These are phyloP conservation scores for Calliphora vicina DNA, from an alignment of 1,140 invertebrate species.

Conservation along the genomic window DNA sequence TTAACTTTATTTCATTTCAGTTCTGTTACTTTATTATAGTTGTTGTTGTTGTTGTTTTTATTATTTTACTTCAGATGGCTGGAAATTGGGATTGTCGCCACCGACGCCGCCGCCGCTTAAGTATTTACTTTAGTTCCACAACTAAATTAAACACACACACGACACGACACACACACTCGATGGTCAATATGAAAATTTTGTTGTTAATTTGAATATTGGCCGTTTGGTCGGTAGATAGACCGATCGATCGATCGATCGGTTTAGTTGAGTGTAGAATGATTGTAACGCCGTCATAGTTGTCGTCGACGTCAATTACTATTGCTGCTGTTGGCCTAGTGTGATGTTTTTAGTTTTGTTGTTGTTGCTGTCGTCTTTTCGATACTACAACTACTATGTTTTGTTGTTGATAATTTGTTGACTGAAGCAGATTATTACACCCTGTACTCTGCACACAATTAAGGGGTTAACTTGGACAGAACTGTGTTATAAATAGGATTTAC, in stretches of 20 bases:
- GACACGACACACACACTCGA: not conserved
- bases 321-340: not conserved
- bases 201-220: slow-evolving; percentile 7
- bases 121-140: slow-evolving; percentile 1
- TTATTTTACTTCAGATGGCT: not conserved
- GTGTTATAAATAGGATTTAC: too few relatives aligned
- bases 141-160: not conserved
- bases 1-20: not conserved
- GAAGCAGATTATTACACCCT: not conserved
- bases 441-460: not conserved
- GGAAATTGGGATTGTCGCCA: slow-evolving; percentile 4
- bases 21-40: not conserved
- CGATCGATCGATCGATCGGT: not conserved
- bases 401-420: not conserved
- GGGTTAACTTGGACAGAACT: too few relatives aligned
- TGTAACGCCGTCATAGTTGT: not conserved
- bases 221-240: not conserved
- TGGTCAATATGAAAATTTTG: slow-evolving; percentile 2
- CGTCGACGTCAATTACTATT: slow-evolving; percentile 2
- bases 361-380: not conserved
- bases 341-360: not conserved
- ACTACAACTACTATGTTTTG: not conserved
- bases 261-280: not conserved
- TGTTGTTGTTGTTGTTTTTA: slow-evolving; percentile 13
- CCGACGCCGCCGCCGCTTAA: not conserved